A percentile compares a stretch with the other conserved stretches of the same genome.
These are phyloP conservation scores for Typhlichthys eigenmanni DNA, from an alignment of 2,797 vertebrate genomes.

Conservation along the genomic window DNA sequence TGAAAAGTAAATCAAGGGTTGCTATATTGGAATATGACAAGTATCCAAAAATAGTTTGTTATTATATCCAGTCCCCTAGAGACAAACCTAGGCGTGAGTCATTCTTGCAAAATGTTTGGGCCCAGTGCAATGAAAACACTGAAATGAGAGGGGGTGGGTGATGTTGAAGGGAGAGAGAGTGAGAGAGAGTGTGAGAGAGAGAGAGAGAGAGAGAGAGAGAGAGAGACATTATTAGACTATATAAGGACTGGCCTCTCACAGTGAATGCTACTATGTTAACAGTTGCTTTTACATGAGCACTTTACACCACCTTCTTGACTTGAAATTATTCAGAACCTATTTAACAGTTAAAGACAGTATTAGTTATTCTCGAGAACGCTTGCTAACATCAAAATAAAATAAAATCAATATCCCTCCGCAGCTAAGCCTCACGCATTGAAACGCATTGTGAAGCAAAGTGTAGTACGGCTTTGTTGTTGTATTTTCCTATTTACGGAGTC, in stretches of 20 bases:
- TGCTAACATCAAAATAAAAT: no score
- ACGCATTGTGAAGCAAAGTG: no score
- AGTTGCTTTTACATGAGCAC: conserved; percentile 27
- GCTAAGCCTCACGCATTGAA: no score
- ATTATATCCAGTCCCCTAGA: conserved; percentile 49
- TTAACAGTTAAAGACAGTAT: neutral
- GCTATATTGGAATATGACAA: conserved; percentile 55
- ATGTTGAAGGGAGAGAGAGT: conserved; percentile 5
- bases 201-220: conserved; percentile 3
- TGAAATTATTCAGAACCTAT: conserved; percentile 15
- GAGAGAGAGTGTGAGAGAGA: neutral
- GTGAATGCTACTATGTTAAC: conserved; percentile 48
- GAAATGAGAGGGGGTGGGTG: neutral
- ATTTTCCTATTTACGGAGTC: no score
- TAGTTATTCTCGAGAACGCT: no score
- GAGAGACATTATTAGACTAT: conserved; percentile 41
- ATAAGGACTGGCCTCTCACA: conserved; percentile 48
- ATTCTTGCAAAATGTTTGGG: conserved; percentile 69
- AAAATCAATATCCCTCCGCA: no score
- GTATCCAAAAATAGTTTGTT: conserved; percentile 62
- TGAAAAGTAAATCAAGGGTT: conserved; percentile 68
- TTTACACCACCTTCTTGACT: conserved; percentile 28
- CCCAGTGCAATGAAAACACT: conserved; percentile 51
- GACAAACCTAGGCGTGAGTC: conserved; percentile 57
- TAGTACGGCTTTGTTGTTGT: no score